Base-by-base conservation (phyloP, 2,797 vertebrate species). In the Lepus townsendii region DNA sequence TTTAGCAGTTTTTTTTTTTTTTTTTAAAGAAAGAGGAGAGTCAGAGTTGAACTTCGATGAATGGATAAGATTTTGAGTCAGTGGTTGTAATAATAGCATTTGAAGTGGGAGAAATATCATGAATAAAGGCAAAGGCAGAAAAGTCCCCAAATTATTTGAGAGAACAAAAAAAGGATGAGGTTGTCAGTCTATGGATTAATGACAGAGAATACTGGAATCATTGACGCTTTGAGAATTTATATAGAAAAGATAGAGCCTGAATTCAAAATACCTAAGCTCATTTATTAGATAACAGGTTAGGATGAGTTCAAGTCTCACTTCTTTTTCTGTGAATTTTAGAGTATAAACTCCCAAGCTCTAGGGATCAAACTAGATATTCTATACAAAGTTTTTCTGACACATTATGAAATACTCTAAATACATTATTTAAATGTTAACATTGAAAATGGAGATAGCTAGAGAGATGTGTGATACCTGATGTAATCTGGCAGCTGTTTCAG, bases 361-460 rank as follows among this genome's bases (percentile, higher is more conserved):
- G 89, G 30, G 63, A 68, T 77, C n/a, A 75, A 83, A 77, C 30
- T 72, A 60, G 60, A 78, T 62, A 93, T 63, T 90, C 16, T 66
- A 0, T 52, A 9, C 78, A 6, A 87, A 79, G 32, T 68, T 87
- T 78, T 57, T 72, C 65, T 65, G 47, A 35, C 42, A 87, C 72
- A 57, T 90, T 92, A 57, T 79, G 79, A 90, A 83, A 57, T 92
- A 65, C 42, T 71, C 3, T 65, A 76, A 73, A 65, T 93, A 42
- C 32, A 62, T 52, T 94, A 73, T 73, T 88, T 88, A 91, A 88
- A 76, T 66, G 26, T 90, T 69, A 90, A 66, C 19, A 77, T 5
- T 72, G 73, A 62, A 88, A 96, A 83, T 91, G 68, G 77, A 93
- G 91, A 88, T 76, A 76, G 69, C 60, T 22, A 84, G 79, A 72